Evolutionary conservation across 2,797 vertebrate species (phyloP), one percentile per base, ranked within the genome.

Genomic region (Intellagama lesueurii): DNA sequence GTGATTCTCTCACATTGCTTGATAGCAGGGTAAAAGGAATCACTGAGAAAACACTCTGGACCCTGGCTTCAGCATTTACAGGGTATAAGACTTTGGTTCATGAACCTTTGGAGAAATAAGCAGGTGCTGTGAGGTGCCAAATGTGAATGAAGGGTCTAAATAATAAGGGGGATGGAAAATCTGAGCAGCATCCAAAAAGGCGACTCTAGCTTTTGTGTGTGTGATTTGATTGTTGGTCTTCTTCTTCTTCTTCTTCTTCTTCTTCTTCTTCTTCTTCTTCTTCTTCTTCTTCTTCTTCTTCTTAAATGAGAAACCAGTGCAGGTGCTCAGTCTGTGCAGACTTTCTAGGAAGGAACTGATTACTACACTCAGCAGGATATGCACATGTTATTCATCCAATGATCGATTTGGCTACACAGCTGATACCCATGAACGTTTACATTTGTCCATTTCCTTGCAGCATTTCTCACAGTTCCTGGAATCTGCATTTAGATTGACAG

Each of bases 261-360:
- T 52, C 8, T 52, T 52, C 12, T 52, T 1, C 12, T 52, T 52
- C 68, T 70, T n/a, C n/a, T n/a, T n/a, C n/a, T 0, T 47, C n/a
- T 78, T 79, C 5, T 47, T 77, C 3, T 68, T 68, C n/a, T 0
- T 47, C n/a, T 78, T 79, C 5, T 47, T 77, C 3, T 68, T 68
- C n/a, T 83, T 69, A 91, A 88, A 0, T 0, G 17, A 91, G 70
- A 92, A 94, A 92, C 1, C 7, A 35, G 68, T 66, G 68, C 77
- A 93, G 66, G 87, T 93, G 90, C 76, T 77, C 88, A 90, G 85
- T 2, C 66, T 87, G 8, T 81, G 86, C 90, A 85, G 70, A 87
- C 92, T 89, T 94, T 93, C 52, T 92, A 85, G 40, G n/a, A 86
- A 92, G 14, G 70, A 94, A 93, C 85, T 69, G 85, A 86, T 94